These are phyloP conservation scores for Anser brachyrhynchus DNA, from an alignment of 2,113 vertebrate species.

Conservation along the genomic window DNA sequence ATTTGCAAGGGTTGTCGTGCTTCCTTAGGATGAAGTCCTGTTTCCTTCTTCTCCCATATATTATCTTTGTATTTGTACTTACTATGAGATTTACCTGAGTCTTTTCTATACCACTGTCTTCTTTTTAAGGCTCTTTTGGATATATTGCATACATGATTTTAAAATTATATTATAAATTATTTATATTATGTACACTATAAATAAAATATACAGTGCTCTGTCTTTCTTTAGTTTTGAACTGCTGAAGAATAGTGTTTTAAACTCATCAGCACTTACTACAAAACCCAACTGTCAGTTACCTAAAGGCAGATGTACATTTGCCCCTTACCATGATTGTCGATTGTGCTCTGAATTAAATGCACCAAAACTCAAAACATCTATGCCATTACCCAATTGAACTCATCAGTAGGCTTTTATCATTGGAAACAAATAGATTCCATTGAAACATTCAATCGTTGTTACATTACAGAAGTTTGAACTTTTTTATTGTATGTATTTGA, in stretches of 20 bases:
- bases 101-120: background rate
- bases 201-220: background rate
- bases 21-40: background rate
- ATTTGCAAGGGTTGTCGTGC: background rate
- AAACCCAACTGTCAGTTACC: background rate
- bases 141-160: background rate
- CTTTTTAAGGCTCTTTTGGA: background rate
- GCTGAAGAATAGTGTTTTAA: background rate
- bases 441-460: background rate
- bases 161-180: background rate
- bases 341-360: background rate
- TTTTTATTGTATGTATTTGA: background rate
- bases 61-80: background rate
- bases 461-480: background rate
- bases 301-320: background rate
- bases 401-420: background rate
- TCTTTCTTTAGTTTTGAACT: background rate
- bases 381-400: background rate
- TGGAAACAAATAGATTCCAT: background rate
- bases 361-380: background rate
- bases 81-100: background rate
- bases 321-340: background rate
- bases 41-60: background rate
- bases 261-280: background rate
- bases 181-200: too few species aligned